Base-by-base conservation (phyloP, 1,140 invertebrate genomes). In the Drosophila seguyi region DNA sequence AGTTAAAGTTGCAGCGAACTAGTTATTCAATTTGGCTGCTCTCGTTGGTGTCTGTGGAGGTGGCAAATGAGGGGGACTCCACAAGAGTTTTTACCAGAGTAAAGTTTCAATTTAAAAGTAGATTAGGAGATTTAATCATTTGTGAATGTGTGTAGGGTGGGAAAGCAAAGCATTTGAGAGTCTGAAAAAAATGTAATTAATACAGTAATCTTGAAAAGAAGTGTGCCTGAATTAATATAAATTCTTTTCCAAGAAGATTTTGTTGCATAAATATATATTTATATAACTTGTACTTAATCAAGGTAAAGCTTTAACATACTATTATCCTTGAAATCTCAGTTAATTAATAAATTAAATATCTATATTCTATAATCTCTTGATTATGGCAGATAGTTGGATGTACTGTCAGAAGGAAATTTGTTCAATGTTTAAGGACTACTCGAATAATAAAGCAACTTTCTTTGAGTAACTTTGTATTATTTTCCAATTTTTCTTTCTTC, bases 21-120 rank as follows among this genome's bases (percentile, higher is more conserved):
- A 65, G 63, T 65, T 65, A 50, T 66, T 66, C 25, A 66, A 66
- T 38, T 48, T 67, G 34, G 58, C n/a, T 29, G 39, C 34, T 25
- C 8, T 16, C 20, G 13, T 5, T 14, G 50, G 16, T 55, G 31
- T 16, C 36, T 60, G 13, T 11, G 13, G 14, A 39, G 7, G 6
- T 34, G 36, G 25, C 11, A 60, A 29, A n/a, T 41, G 2, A 18
- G 20, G 36, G 20, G 20, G 25, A 25, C 38, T 53, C 10, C 31
- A 36, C 2, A 55, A 34, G 5, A 38, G 34, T 36, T 25, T 38
- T 25, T 55, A 3, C 20, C 14, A 16, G 34, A n/a, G 14, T n/a
- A 38, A 55, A 55, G 52, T 55, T 55, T 55, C 31, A n/a, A 55
- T 38, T 55, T 55, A 38, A 55, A 55, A 25, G 52, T 55, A 38